Evolutionary conservation across 2,888 invertebrate genomes (phyloP), one percentile per base, ranked within the genome.

Genomic region (Ditula angustiorana): DNA sequence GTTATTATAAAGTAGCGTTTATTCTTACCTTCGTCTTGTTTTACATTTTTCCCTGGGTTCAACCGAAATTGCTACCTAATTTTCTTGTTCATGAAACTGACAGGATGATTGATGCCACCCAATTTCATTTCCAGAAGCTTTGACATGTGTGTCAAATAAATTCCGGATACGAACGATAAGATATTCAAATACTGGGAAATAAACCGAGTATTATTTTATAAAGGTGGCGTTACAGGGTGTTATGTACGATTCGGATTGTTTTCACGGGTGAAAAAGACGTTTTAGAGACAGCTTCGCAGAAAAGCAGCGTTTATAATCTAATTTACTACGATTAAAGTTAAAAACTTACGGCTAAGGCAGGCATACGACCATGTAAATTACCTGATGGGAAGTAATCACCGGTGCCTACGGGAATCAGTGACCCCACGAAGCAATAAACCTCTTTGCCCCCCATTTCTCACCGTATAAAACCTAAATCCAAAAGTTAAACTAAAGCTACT

Each of bases 101-200:
- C 64, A 64, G 44, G 5, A 37, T 59, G 64, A 64, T 64, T 64
- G 64, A 64, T 64, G 37, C 46, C 35, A 33, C 16, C 52, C 53
- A 64, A 64, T 64, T 64, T 64, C 59, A 59, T 64, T 63, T 44
- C 52, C 23, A 35, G 52, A 21, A 24, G 50, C 44, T 64, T 58
- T 64, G 63, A 58, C 63, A 53, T 57, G 63, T 58, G 63, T 64
- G 58, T 64, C 63, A 58, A 64, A 64, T 58, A 58, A 64, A 64
- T 64, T 58, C 56, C 44, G 52, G 44, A 58, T 64, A 46, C 58
- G 63, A 28, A 30, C 57, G 63, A 47, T 61, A 55, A 61, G 61
- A 64, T 64, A 58, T 64, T 64, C 44, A 64, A 64, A 64, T 64
- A 52, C 35, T 16, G 21, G 55, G 33, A 53, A 52, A 35, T 50